Evolutionary conservation across 2,797 vertebrate genomes (phyloP).

Genomic region (Jordanella pulchra): DNA sequence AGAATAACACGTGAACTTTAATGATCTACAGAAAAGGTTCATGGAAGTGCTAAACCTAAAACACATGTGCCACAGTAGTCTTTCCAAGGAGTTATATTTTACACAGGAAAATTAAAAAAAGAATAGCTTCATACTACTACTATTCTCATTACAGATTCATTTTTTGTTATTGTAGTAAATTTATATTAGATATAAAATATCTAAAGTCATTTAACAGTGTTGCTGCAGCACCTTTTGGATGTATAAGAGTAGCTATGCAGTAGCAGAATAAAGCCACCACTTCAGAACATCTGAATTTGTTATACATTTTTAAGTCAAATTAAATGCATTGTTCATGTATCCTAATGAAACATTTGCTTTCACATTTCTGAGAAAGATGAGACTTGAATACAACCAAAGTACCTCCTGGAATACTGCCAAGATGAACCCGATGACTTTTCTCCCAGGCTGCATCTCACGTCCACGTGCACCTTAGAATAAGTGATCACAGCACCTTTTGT

Average conservation of each 20-base stretch:
- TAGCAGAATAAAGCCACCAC: not conserved
- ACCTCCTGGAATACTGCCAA: conserved; percentile 72
- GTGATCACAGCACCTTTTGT: conserved; percentile 73
- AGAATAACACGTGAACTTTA: not conserved
- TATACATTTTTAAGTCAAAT: not conserved
- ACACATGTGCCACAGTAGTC: no score
- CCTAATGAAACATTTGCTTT: not conserved
- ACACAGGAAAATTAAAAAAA: not conserved
- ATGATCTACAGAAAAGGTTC: not conserved
- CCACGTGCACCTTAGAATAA: conserved; percentile 43
- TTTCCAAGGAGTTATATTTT: no score
- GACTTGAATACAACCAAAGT: conserved; percentile 9
- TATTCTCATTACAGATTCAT: not conserved
- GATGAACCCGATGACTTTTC: conserved; percentile 74
- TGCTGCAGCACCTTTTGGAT: not conserved
- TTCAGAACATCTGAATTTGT: not conserved
- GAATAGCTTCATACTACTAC: not conserved
- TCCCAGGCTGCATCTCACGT: conserved; percentile 16
- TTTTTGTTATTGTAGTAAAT: not conserved
- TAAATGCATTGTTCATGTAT: not conserved
- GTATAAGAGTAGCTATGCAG: not conserved
- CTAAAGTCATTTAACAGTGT: not conserved
- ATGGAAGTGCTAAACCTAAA: not conserved
- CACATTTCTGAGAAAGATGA: conserved; percentile 21
- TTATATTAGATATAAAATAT: not conserved